phyloP scores from a whole-genome alignment of 2,888 invertebrate genomes.

The Ashinkailepas kermadecensis region DNA sequence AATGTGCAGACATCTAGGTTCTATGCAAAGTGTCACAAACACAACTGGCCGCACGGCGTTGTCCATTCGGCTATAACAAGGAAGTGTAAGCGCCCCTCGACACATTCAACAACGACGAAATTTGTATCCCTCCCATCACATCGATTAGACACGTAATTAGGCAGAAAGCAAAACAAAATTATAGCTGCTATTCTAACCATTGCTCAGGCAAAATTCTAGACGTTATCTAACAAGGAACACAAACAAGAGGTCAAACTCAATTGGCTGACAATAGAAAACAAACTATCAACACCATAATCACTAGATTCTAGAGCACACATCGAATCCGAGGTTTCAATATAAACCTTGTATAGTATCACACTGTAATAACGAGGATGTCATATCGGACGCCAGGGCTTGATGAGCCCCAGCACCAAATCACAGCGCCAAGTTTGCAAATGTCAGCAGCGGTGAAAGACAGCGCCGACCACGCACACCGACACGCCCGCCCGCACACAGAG shows the following conservation, averaged over 20 bases:
- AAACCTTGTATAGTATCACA: background rate
- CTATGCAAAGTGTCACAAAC: no score
- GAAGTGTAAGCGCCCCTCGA: slow-evolving; percentile 3
- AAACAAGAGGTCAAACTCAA: background rate
- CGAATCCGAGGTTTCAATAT: background rate
- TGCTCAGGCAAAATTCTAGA: slow-evolving; percentile 9
- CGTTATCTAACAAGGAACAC: slow-evolving; percentile 11
- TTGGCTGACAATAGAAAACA: background rate
- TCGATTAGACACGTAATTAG: background rate
- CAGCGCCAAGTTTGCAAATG: background rate
- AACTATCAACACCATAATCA: background rate
- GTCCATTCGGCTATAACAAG: no score
- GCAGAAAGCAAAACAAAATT: slow-evolving; percentile 1
- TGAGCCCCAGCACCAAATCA: slow-evolving; percentile 14
- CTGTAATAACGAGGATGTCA: background rate
- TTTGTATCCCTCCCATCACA: slow-evolving; percentile 12
- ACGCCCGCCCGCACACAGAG: slow-evolving; percentile 2
- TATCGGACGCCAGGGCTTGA: background rate
- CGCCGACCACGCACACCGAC: background rate
- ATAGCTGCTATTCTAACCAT: slow-evolving; percentile 20
- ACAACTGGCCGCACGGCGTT: no score
- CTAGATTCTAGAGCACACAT: background rate
- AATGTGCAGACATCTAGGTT: no score
- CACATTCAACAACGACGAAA: background rate
- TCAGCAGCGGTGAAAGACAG: background rate